Evolutionary conservation across 2,888 invertebrate species (phyloP), one percentile per base, ranked within the genome.

Genomic region (Drosophila acutilabella): DNA sequence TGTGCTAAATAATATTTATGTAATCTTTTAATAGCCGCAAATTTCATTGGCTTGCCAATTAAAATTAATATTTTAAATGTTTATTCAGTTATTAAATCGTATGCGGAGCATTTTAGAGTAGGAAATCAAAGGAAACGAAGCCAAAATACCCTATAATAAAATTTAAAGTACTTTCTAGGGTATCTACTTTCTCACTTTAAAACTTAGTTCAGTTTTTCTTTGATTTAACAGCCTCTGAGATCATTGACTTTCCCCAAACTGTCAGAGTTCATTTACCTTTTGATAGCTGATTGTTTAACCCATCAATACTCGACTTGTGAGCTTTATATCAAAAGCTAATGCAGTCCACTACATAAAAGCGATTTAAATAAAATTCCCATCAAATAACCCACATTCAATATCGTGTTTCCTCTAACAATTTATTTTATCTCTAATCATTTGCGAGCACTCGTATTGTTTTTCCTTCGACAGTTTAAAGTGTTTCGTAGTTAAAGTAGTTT

Each of bases 1-100:
- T 45, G 62, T 48, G 68, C 68, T 60, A 78, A 78, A 57, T 54
- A 60, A 40, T 57, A 64, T 57, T 59, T 60, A 20, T 42, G 58
- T 36, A 64, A 50, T 18, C 20, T n/a, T 18, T 23, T 71, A 38
- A 48, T 52, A 38, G 16, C 18, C 10, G 10, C 36, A 47, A 26
- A 41, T 47, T 41, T 8, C 8, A 56, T 62, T 30, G 41, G 47
- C n/a, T 51, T 44, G 14, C 2, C 45, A 40, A 45, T 40, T 41
- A 30, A 65, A 41, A 48, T 20, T 54, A 42, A 45, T 66, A 30
- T 56, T 18, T 30, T 10, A 51, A 42, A 44, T 54, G 42, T 65
- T 44, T 38, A 14, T 42, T 30, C 33, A 54, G 54, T 54, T 60
- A 54, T 54, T 47, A 18, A 60, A 60, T 30, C 30, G 30, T 42